phyloP scores from a whole-genome alignment of 2,797 vertebrate species.

The Myiotriccus ornatus region DNA sequence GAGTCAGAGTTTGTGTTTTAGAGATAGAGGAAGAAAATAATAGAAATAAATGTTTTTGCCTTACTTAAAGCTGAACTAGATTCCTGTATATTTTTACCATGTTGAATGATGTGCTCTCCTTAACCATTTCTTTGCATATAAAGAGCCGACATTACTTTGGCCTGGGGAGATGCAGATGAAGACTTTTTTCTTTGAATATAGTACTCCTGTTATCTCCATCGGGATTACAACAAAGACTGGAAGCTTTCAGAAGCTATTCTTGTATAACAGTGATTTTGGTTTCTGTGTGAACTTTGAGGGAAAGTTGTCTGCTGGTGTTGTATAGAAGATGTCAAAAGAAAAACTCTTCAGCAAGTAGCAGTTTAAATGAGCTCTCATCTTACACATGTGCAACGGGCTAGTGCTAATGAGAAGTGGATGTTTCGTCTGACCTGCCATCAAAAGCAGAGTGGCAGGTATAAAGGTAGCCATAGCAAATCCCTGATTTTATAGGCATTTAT shows the following conservation, averaged over 20 bases:
- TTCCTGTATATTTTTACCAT: neutral
- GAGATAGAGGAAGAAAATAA: neutral
- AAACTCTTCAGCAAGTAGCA: neutral
- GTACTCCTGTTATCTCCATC: neutral
- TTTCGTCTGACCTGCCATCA: neutral
- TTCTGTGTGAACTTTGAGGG: neutral
- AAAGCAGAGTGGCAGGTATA: neutral
- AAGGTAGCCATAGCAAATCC: neutral
- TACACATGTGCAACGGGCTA: accelerated
- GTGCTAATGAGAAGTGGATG: neutral
- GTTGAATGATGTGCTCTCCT: neutral
- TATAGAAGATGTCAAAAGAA: neutral
- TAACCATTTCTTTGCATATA: neutral
- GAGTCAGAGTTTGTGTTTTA: neutral
- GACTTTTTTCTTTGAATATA: neutral
- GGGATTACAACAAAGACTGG: neutral
- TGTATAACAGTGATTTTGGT: neutral
- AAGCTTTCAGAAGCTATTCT: neutral
- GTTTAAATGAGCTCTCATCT: neutral
- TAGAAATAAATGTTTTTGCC: neutral
- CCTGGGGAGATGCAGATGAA: neutral
- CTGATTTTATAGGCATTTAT: neutral
- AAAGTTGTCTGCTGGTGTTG: neutral
- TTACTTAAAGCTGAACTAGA: neutral
- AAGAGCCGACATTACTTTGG: neutral